A percentile compares a stretch with the other conserved stretches of the same genome.
Conservation (phyloP, 2,113 vertebrate species). For the Neodontobutis hainanensis region DNA sequence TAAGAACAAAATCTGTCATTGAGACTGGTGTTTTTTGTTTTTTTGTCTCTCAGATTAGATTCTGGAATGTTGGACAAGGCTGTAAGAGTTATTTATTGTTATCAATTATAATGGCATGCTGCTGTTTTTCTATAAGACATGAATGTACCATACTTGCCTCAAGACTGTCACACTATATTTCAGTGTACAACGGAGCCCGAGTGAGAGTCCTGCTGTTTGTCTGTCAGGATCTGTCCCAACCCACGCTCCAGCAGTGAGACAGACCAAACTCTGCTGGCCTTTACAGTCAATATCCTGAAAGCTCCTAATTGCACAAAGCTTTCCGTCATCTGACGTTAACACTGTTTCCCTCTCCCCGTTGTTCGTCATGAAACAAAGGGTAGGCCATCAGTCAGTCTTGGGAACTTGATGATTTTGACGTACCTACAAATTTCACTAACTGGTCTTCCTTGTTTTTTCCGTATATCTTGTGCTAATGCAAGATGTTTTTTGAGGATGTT, state of each 20-base stretch:
- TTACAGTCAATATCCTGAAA: slow-evolving; percentile 69
- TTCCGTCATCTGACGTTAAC: slow-evolving; percentile 56
- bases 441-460: slow-evolving; percentile 64
- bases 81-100: slow-evolving; percentile 26
- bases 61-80: slow-evolving; percentile 15
- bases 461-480: slow-evolving; percentile 47
- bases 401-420: slow-evolving; percentile 51
- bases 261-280: slow-evolving; percentile 53
- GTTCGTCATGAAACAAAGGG: slow-evolving; percentile 45
- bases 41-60: slow-evolving; percentile 12
- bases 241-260: slow-evolving; percentile 50
- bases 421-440: slow-evolving; percentile 18
- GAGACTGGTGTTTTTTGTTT: slow-evolving; percentile 34
- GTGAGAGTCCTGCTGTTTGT: slow-evolving; percentile 51
- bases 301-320: slow-evolving; percentile 48
- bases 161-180: background rate
- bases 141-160: background rate
- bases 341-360: slow-evolving; percentile 8
- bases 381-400: slow-evolving; percentile 61
- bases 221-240: slow-evolving; percentile 39
- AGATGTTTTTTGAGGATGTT: slow-evolving; percentile 75
- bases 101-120: slow-evolving; percentile 32
- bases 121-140: slow-evolving; percentile 29
- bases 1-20: slow-evolving; percentile 68
- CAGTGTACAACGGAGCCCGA: slow-evolving; percentile 8